Evolutionary conservation across 2,797 vertebrate species (phyloP), one percentile per base, ranked within the genome.

Genomic region (Pipistrellus pygmaeus): DNA sequence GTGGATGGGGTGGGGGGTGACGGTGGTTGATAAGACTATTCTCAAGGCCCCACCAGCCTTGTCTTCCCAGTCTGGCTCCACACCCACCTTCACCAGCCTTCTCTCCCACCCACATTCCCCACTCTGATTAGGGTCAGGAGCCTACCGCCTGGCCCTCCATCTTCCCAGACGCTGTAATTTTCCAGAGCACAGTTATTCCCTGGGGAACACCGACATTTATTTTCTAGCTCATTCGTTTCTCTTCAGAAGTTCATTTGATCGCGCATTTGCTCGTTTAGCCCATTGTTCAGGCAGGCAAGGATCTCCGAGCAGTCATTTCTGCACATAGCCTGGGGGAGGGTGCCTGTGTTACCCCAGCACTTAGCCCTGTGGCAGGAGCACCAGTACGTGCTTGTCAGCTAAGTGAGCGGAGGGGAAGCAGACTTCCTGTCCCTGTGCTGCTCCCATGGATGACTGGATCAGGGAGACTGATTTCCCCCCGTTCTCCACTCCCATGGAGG

Each of bases 1-100:
- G 5, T 0, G 0, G 11, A 18, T 1, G 25, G 35, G 8, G 8
- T 12, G n/a, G 10, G 46, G 23, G 51, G 1, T 2, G 6, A 1
- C 6, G 53, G 53, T 55, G 53, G n/a, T 7, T 4, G 27, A 11
- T 13, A 23, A 69, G 72, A 10, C 17, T n/a, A 1, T 62, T 62
- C 60, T 62, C 57, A 60, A 13, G 57, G 25, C 57, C 11, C 5
- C 57, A 60, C 57, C 57, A 60, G 57, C 57, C 25, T 25, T 60
- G 3, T 27, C 35, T 53, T 32, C 8, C 41, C 51, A 3, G 2
- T 8, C 51, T 10, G 25, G 25, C 46, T 38, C 32, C 14, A 1
- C 2, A 10, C 23, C 41, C 57, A 23, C 27, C 27, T 82, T 27
- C 68, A 8, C 5, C 4, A 8, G 2, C 44, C 35, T 64, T 64